phyloP scores from a whole-genome alignment of 2,888 invertebrate species.

The Allygus modestus region DNA sequence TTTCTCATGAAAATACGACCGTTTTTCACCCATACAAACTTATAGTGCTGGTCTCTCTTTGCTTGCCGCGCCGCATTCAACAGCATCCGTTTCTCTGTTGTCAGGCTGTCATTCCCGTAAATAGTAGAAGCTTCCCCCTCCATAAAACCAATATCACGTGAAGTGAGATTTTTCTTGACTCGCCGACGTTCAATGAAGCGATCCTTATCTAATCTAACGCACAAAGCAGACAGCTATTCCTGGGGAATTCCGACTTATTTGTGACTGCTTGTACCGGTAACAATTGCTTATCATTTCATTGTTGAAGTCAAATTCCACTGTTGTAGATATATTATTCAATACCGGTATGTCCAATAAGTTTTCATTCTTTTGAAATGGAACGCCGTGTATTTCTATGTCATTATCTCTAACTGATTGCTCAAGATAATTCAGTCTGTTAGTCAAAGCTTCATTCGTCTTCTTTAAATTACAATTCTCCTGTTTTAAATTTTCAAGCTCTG shows the following conservation, averaged over 20 bases:
- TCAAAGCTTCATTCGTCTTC: background rate
- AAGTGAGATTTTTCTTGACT: background rate
- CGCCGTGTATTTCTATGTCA: conserved; percentile 3
- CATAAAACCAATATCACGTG: conserved; percentile 28
- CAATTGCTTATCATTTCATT: conserved; percentile 18
- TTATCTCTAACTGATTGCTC: conserved; percentile 8
- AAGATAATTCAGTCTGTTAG: background rate
- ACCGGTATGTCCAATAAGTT: background rate
- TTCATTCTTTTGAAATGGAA: conserved; percentile 18
- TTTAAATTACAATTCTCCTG: conserved; percentile 23
- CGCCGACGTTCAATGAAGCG: background rate
- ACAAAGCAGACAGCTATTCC: conserved; percentile 7
- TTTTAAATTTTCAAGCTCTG: background rate
- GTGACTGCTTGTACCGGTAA: background rate
- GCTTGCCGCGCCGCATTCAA: conserved; percentile 18
- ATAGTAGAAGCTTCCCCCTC: background rate
- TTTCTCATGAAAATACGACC: conserved; percentile 42
- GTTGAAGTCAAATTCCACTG: background rate
- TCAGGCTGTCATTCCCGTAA: conserved; percentile 27
- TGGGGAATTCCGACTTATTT: no score
- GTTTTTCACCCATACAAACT: conserved; percentile 38
- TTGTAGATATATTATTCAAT: background rate
- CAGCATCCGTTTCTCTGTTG: conserved; percentile 16
- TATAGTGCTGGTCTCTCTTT: conserved; percentile 22
- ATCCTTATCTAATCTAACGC: conserved; percentile 1